Evolutionary conservation across 2,797 vertebrate genomes (phyloP).

Genomic region (Momotus momota): DNA sequence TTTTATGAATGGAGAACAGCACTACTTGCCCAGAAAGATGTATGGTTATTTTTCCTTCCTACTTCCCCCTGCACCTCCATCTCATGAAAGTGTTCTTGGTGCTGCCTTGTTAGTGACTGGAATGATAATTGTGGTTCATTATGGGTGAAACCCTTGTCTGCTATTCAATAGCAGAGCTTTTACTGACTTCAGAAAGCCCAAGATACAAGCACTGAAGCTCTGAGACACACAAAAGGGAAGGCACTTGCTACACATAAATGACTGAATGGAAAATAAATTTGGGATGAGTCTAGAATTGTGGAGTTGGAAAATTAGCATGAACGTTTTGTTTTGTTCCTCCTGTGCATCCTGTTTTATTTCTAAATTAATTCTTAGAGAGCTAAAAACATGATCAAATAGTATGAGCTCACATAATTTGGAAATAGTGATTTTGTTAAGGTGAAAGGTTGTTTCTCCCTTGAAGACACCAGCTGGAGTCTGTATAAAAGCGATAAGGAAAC

Average conservation of each 20-base stretch:
- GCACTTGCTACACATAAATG: background rate
- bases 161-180: background rate
- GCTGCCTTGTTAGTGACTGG: background rate
- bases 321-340: background rate
- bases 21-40: background rate
- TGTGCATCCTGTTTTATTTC: background rate
- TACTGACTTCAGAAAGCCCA: background rate
- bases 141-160: background rate
- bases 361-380: background rate
- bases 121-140: background rate
- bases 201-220: background rate
- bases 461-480: background rate
- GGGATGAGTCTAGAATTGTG: background rate
- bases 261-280: background rate
- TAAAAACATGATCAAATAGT: background rate
- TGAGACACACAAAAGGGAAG: background rate
- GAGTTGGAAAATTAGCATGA: background rate
- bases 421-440: background rate
- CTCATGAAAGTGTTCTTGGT: background rate
- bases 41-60: background rate
- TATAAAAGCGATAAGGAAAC: background rate
- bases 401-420: background rate
- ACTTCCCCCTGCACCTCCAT: background rate
- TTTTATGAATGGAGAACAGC: conserved; percentile 22
- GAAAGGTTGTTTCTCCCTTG: background rate